A percentile compares a stretch with the other conserved stretches of the same genome.
Conservation (phyloP, 2,888 invertebrate species). For the Panopea generosa region DNA sequence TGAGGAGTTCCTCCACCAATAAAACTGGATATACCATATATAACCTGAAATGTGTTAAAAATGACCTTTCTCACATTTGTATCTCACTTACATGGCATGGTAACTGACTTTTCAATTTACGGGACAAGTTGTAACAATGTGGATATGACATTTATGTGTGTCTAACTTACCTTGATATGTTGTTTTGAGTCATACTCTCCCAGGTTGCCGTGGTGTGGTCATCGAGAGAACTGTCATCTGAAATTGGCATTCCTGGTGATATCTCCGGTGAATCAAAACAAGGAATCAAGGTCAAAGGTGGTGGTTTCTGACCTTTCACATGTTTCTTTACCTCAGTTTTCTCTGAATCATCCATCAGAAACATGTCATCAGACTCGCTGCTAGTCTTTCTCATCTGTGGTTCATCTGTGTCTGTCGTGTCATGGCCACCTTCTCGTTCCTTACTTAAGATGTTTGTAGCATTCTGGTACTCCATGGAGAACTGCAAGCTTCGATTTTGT, state of each 20-base stretch:
- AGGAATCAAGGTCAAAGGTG: conserved; percentile 73
- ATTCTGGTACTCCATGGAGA: conserved; percentile 58
- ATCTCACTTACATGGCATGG: too few species aligned
- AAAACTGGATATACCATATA: too few species aligned
- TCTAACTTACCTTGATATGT: conserved; percentile 76
- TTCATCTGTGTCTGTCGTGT: conserved; percentile 49
- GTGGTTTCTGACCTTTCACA: conserved; percentile 69
- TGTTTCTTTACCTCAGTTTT: conserved; percentile 10
- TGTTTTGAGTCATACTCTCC: conserved; percentile 74
- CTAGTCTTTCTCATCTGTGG: conserved; percentile 52
- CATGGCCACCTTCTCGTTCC: conserved; percentile 35
- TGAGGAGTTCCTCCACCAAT: too few species aligned
- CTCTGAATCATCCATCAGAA: conserved; percentile 55
- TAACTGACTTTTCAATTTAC: too few species aligned
- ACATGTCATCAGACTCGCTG: conserved; percentile 63
- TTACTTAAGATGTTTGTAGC: conserved; percentile 49
- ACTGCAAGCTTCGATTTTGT: conserved; percentile 67
- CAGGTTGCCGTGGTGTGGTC: conserved; percentile 69
- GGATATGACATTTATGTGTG: too few species aligned
- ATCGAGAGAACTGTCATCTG: conserved; percentile 74
- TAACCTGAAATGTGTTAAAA: too few species aligned
- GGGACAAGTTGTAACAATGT: too few species aligned
- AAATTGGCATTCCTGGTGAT: conserved; percentile 72
- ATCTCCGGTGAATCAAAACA: conserved; percentile 76
- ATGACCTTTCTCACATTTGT: too few species aligned